A percentile compares a stretch with the other conserved stretches of the same genome.
Evolutionary conservation across 1,140 invertebrate genomes (phyloP).

Genomic region (Hestina assimilis): DNA sequence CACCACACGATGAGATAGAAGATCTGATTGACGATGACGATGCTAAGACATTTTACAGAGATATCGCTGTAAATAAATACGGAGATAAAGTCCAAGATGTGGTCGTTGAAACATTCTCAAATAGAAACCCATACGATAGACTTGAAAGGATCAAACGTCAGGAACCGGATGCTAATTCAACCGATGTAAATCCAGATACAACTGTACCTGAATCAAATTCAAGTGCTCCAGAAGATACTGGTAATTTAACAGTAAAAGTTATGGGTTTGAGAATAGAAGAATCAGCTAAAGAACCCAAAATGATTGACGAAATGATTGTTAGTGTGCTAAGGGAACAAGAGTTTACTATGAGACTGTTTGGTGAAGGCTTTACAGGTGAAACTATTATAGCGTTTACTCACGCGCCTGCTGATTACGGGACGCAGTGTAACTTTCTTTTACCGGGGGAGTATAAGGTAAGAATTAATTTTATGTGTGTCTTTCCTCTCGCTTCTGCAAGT

Average conservation of each 20-base stretch:
- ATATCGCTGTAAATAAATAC: constrained; percentile 28
- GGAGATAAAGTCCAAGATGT: constrained; percentile 8
- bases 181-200: background rate
- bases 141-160: constrained; percentile 15
- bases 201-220: background rate
- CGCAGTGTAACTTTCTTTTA: constrained; percentile 71
- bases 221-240: background rate
- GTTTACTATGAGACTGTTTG: constrained; percentile 84
- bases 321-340: constrained; percentile 79
- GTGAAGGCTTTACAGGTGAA: constrained; percentile 81
- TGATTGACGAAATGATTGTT: constrained; percentile 82
- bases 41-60: constrained; percentile 26
- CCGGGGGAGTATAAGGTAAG: constrained; percentile 64
- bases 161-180: background rate
- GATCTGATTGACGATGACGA: constrained; percentile 26
- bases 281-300: constrained; percentile 79
- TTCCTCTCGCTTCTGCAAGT: too few species aligned
- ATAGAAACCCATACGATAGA: constrained; percentile 8
- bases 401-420: constrained; percentile 68
- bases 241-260: constrained; percentile 43
- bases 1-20: constrained; percentile 23
- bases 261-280: constrained; percentile 81
- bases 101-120: constrained; percentile 19
- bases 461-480: too few species aligned
- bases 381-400: constrained; percentile 87